Evolutionary conservation across 2,113 vertebrate species (phyloP), one percentile per base, ranked within the genome.

Genomic region (Strix uralensis): DNA sequence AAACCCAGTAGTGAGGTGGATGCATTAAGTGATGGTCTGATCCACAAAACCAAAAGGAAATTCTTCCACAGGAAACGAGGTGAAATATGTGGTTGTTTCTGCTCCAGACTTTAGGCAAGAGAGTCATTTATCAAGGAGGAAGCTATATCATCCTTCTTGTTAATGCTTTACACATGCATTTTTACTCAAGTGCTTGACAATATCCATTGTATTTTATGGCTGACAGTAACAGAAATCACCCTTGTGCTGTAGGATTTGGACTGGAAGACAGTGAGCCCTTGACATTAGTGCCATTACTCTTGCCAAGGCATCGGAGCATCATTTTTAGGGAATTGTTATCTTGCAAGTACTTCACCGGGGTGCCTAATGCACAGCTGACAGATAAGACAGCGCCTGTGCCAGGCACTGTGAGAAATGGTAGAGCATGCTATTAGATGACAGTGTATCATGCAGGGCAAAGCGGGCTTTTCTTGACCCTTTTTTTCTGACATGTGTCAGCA

Each of bases 181-280:
- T 95, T 90, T 84, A 80, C 38, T 91, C 40, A 66, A 95, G 51
- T 90, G 51, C 49, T 94, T 92, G 65, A 96, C 74, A 73, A n/a
- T 87, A 82, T 82, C 89, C 67, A 47, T 83, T 87, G 58, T 81
- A 58, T 32, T 92, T 92, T 58, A 55, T 73, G 71, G 54, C 66
- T 89, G 78, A 66, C 44, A 70, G 73, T 81, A 91, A 65, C 10
- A 84, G 73, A 85, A 94, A 77, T 80, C 2, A 0, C 14, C 32
- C 29, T 20, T 1, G 2, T 89, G 67, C 94, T 86, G 42, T 66
- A 92, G 67, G 51, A 67, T 90, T 89, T 90, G 74, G 26, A 73
- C 38, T 95, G 81, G 26, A 94, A 95, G 77, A 73, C 54, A 70
- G 49, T 2, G 8, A 88, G 54, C 46, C 59, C 26, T 82, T 77